Conservation (phyloP, 2,113 vertebrate genomes). For the Nicator chloris region DNA sequence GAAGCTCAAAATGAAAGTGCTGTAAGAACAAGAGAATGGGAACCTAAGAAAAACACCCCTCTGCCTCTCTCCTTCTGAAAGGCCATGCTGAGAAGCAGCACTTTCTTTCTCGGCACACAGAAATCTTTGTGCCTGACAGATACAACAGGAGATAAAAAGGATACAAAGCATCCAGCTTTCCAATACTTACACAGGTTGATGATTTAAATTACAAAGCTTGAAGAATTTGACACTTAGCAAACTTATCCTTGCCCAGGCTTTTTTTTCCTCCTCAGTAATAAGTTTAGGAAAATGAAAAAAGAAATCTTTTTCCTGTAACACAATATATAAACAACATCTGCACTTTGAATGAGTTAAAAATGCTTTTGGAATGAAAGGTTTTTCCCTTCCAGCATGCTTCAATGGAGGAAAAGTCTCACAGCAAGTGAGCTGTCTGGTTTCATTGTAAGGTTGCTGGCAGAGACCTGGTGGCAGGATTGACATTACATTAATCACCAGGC, state of each 20-base stretch:
- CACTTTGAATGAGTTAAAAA: constrained; percentile 1
- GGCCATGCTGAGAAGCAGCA: constrained; percentile 8
- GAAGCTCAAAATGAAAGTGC: background rate
- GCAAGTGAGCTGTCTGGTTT: background rate
- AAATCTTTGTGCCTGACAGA: constrained; percentile 30
- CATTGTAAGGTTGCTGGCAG: background rate
- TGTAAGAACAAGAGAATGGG: background rate
- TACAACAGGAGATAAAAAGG: constrained; percentile 29
- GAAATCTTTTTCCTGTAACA: background rate
- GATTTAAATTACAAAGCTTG: constrained; percentile 30
- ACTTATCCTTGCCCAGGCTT: background rate
- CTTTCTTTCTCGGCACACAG: background rate
- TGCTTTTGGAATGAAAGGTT: background rate
- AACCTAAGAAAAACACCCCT: background rate
- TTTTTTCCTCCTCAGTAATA: background rate
- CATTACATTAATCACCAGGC: constrained; percentile 1
- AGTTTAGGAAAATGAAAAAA: constrained; percentile 6
- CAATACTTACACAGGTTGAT: background rate
- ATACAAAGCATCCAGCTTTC: constrained; percentile 27
- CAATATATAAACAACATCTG: constrained; percentile 14
- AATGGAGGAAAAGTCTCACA: background rate
- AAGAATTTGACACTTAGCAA: background rate
- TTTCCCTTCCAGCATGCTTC: background rate
- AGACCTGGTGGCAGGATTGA: background rate
- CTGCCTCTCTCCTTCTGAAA: background rate